phyloP scores from a whole-genome alignment of 2,113 vertebrate genomes.

The Pantherophis guttatus region DNA sequence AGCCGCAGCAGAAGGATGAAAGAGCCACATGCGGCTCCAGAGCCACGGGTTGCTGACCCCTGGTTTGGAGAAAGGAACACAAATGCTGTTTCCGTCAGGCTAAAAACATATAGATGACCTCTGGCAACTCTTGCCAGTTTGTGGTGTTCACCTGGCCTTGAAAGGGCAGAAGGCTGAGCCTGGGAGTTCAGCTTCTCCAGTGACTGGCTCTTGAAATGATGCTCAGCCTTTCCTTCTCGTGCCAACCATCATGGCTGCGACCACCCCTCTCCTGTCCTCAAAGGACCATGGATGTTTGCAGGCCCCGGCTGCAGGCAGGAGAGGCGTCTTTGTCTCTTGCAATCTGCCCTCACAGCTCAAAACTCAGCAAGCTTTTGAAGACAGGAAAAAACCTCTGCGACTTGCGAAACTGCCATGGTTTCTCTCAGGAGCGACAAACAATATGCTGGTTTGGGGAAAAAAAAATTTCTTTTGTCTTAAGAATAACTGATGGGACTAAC shows the following conservation, averaged over 20 bases:
- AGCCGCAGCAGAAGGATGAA: too few relatives aligned
- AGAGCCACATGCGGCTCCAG: too few relatives aligned
- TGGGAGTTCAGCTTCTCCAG: background rate
- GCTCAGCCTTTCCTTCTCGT: background rate
- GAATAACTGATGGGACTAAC: background rate
- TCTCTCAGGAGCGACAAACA: background rate
- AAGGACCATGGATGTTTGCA: background rate
- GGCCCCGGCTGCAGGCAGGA: too few relatives aligned
- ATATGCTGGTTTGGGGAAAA: background rate
- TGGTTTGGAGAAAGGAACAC: background rate
- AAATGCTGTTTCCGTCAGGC: rapidly evolving
- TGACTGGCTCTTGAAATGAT: background rate
- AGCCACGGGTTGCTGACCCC: too few relatives aligned
- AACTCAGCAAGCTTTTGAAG: background rate
- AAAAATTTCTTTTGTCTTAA: background rate
- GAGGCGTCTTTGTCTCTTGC: background rate
- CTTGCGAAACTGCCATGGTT: background rate
- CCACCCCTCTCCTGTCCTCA: background rate
- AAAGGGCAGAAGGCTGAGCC: background rate
- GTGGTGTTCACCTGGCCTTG: too few relatives aligned
- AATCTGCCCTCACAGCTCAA: background rate
- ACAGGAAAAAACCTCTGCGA: too few relatives aligned
- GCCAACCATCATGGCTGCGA: background rate
- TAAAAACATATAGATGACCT: background rate
- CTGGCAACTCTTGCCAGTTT: too few relatives aligned